These are phyloP conservation scores for Leucophenga varia DNA, from an alignment of 1,140 invertebrate genomes.

Conservation along the genomic window DNA sequence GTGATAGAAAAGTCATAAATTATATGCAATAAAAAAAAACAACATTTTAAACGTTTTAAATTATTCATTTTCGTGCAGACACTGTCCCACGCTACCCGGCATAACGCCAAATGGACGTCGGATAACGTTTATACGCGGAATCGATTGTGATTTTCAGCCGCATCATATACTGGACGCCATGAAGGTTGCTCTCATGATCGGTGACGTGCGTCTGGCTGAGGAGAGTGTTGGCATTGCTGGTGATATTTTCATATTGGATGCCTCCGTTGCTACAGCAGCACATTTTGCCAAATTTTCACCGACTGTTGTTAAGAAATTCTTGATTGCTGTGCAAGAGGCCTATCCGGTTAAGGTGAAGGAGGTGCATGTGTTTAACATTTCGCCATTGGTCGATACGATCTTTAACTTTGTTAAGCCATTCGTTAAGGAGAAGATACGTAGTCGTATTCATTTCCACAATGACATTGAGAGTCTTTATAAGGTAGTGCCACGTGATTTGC, in stretches of 20 bases:
- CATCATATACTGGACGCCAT: constrained; percentile 68
- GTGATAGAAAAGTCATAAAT: no score
- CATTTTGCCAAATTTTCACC: constrained; percentile 78
- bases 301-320: constrained; percentile 74
- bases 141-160: constrained; percentile 62
- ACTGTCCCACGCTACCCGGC: constrained; percentile 74
- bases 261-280: constrained; percentile 69
- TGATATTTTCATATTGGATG: constrained; percentile 78
- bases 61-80: constrained; percentile 58
- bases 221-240: constrained; percentile 76
- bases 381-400: constrained; percentile 77
- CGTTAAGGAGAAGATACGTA: constrained; percentile 81
- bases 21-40: no score
- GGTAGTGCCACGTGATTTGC: constrained; percentile 72
- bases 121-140: constrained; percentile 71
- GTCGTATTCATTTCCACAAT: constrained; percentile 77
- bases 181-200: constrained; percentile 80
- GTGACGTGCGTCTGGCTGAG: constrained; percentile 74
- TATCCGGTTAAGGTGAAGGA: constrained; percentile 84
- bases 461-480: constrained; percentile 73
- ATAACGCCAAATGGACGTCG: constrained; percentile 75
- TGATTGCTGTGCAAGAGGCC: constrained; percentile 79
- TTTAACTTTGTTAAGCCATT: constrained; percentile 82
- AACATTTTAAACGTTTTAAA: no score
- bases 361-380: constrained; percentile 82